Evolutionary conservation across 2,888 invertebrate genomes (phyloP), one percentile per base, ranked within the genome.

Genomic region (Aphidius colemani): DNA sequence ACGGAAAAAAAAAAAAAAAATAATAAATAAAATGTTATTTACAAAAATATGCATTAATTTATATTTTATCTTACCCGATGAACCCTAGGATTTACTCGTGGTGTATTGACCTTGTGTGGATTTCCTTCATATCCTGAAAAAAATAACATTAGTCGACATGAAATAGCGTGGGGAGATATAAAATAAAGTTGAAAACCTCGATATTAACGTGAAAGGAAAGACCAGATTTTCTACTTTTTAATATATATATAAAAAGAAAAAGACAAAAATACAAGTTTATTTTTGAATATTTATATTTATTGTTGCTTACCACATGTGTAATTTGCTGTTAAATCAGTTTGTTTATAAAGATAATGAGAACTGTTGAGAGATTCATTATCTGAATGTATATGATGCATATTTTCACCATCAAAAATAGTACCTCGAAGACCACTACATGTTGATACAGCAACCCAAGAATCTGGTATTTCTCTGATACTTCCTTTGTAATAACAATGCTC

Each of bases 371-470:
- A 80, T 45, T 83, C 83, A 9, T 80, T 84, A 82, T 79, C 63
- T 68, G 83, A 75, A n/a, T 89, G 87, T 61, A 96, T 88, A 79
- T 94, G 93, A 80, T 89, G 90, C 82, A 91, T 87, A 66, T 87
- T 87, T 66, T 85, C 79, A 43, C 94, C 94, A 78, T 95, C 94
- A 79, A 87, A 92, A 67, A 95, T 86, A 66, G 93, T 86, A 7
- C 95, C 95, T 59, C 90, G 88, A 49, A 89, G 82, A 55, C 91
- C 91, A 66, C 84, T 83, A 78, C 95, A 95, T 6, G 94, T 94
- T 58, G 95, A 95, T 58, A 95, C 78, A 1, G 95, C 95, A 61
- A 88, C 94, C 89, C 91, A 91, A 5, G 95, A 95, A 63, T 86
- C 84, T 2, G 87, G 85, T 70, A 86, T 85, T 65, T 87, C 89